Evolutionary conservation across 2,888 invertebrate species (phyloP).

Genomic region (Axea sp.): DNA sequence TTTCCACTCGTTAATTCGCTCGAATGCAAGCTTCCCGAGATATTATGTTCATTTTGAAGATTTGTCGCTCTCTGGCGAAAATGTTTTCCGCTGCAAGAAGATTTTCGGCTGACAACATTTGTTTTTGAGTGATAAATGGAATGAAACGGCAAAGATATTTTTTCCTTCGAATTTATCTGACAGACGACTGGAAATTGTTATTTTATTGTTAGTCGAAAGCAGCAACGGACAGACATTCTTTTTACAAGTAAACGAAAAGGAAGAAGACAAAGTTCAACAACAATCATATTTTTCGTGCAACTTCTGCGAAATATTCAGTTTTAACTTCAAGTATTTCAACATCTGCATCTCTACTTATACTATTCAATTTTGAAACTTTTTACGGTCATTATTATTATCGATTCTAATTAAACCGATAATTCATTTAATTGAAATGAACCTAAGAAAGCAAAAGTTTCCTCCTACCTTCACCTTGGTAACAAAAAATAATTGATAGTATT

Average conservation of each 20-base stretch:
- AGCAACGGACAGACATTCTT: too few relatives aligned
- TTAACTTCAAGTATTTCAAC: conserved; percentile 16
- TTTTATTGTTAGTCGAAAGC: conserved; percentile 16
- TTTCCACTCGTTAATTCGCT: conserved; percentile 41
- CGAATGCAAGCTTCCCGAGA: conserved; percentile 3
- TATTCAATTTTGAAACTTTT: conserved; percentile 25
- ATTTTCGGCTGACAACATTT: conserved; percentile 45
- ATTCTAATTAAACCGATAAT: conserved; percentile 50
- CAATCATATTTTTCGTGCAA: conserved; percentile 20
- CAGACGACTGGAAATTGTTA: neutral
- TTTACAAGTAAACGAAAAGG: neutral
- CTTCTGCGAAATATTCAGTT: conserved; percentile 27
- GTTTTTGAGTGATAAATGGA: conserved; percentile 45
- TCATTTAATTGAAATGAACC: conserved; percentile 36
- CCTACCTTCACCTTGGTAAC: neutral
- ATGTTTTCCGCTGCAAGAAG: conserved; percentile 33
- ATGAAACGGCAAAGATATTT: neutral
- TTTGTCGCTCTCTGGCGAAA: conserved; percentile 40
- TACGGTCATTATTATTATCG: conserved; percentile 45
- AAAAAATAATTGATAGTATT: conserved; percentile 16
- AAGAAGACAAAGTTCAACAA: conserved; percentile 10
- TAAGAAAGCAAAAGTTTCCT: conserved; percentile 19
- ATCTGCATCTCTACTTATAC: conserved; percentile 32
- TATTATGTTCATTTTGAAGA: conserved; percentile 37
- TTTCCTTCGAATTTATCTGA: conserved; percentile 1